Evolutionary conservation across 2,113 vertebrate species (phyloP), one percentile per base, ranked within the genome.

Genomic region (Alaudala cheleensis): DNA sequence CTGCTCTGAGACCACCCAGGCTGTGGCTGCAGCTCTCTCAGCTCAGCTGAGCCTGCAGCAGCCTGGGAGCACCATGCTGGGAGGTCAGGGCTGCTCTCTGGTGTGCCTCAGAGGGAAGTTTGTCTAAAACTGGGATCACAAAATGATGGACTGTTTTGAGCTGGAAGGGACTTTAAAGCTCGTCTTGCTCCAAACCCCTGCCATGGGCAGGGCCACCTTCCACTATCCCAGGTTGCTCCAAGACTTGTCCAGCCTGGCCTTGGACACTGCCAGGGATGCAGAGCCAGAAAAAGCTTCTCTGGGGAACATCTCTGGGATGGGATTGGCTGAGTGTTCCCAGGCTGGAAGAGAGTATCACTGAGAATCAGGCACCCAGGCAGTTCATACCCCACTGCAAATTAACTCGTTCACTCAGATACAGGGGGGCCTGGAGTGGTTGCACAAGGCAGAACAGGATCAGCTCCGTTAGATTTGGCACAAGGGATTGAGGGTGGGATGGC

Each of bases 211-310:
- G 25, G 18, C 42, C 62, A 76, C 18, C 31, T 34, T 4, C 62
- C 56, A 20, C 40, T 6, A 3, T 14, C 21, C 62, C 40, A 82
- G 29, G 20, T 0, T 53, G n/a, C 29, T 67, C 29, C n/a, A 54
- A 53, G 47, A 10, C n/a, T 31, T 0, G 0, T 21, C 39, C 78
- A 74, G 0, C 11, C n/a, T 7, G 25, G 47, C 62, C 54, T 42
- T 23, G 62, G 12, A 23, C 34, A 26, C 18, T 69, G 0, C 14
- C 34, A 82, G 10, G 47, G 29, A 54, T 49, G 0, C 10, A 22
- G 22, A 82, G 47, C 62, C 54, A 54, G 37, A 37, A 37, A 37
- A 40, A 76, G 62, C 40, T 82, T 0, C 54, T 40, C 54, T 22
- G 20, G 45, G 13, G 23, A 67, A 4, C 9, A 45, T 24, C 69